These are phyloP conservation scores for Sarcophaga peregrina DNA, from an alignment of 1,140 invertebrate species.

Conservation along the genomic window DNA sequence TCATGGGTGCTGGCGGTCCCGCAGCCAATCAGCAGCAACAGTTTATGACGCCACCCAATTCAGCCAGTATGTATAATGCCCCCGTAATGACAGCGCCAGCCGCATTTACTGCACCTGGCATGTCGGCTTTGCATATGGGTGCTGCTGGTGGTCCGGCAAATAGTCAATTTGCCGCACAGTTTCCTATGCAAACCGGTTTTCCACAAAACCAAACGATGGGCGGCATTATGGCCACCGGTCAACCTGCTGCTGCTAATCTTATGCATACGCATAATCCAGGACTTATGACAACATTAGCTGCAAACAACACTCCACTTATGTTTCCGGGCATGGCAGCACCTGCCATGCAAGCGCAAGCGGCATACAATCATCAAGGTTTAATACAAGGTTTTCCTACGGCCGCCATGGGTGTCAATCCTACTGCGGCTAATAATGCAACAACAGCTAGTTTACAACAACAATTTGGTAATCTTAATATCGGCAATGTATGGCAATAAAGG, in stretches of 20 bases:
- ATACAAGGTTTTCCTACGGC: constrained; percentile 11
- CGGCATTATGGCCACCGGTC: constrained; percentile 37
- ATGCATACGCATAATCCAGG: constrained; percentile 62
- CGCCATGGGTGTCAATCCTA: neutral
- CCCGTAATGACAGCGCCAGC: constrained; percentile 64
- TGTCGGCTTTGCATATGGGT: constrained; percentile 50
- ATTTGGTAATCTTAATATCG: constrained; percentile 66
- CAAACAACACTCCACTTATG: constrained; percentile 45
- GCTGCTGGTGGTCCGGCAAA: constrained; percentile 8
- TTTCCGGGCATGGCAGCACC: neutral
- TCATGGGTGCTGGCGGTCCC: constrained; percentile 54
- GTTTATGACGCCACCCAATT: constrained; percentile 65
- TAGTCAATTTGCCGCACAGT: constrained; percentile 48
- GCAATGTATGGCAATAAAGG: constrained; percentile 67
- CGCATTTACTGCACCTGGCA: constrained; percentile 60
- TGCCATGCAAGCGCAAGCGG: constrained; percentile 23
- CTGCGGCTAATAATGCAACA: constrained; percentile 49
- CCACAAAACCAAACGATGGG: constrained; percentile 41
- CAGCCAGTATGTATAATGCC: constrained; percentile 64
- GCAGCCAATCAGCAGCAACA: constrained; percentile 56
- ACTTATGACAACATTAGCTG: constrained; percentile 56
- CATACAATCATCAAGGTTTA: constrained; percentile 30
- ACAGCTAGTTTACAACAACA: constrained; percentile 62
- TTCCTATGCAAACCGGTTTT: constrained; percentile 54
- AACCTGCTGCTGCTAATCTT: constrained; percentile 51